Percentiles rank a stretch among this genome's conserved stretches.
These are phyloP conservation scores for Hylaea fasciaria DNA, from an alignment of 2,888 invertebrate genomes.

Conservation along the genomic window DNA sequence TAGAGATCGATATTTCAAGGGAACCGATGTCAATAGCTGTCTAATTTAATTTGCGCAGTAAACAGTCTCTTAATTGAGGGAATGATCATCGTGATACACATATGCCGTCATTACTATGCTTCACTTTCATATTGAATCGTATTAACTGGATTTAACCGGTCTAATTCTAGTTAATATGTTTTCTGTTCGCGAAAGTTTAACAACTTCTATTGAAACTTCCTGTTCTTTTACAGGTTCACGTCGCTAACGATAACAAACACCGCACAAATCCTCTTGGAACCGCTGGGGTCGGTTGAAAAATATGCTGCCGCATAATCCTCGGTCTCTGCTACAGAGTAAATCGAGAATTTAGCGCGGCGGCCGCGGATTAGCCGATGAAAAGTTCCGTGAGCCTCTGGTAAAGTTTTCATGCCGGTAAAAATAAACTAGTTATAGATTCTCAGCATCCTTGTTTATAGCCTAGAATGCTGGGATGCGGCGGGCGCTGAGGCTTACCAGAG, in stretches of 20 bases:
- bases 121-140: too few species aligned
- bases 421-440: constrained; percentile 8
- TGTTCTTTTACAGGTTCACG: neutral
- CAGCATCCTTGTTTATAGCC: neutral
- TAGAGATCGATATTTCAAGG: too few species aligned
- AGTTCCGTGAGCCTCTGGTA: constrained; percentile 61
- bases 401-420: constrained; percentile 73
- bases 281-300: constrained; percentile 73
- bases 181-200: too few species aligned
- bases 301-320: constrained; percentile 72
- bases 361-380: constrained; percentile 76
- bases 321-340: constrained; percentile 76
- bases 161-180: too few species aligned
- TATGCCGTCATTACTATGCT: too few species aligned
- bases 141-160: too few species aligned
- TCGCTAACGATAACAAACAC: constrained; percentile 75
- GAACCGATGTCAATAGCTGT: too few species aligned
- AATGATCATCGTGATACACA: too few species aligned
- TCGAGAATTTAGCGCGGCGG: constrained; percentile 76
- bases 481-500: constrained; percentile 51
- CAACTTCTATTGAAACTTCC: too few species aligned
- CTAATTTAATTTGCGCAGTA: too few species aligned
- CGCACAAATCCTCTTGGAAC: constrained; percentile 66
- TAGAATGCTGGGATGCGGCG: constrained; percentile 5
- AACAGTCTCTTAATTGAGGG: too few species aligned